Evolutionary conservation across 2,113 vertebrate genomes (phyloP), one percentile per base, ranked within the genome.

Genomic region (Anarhynchus alexandrinus): DNA sequence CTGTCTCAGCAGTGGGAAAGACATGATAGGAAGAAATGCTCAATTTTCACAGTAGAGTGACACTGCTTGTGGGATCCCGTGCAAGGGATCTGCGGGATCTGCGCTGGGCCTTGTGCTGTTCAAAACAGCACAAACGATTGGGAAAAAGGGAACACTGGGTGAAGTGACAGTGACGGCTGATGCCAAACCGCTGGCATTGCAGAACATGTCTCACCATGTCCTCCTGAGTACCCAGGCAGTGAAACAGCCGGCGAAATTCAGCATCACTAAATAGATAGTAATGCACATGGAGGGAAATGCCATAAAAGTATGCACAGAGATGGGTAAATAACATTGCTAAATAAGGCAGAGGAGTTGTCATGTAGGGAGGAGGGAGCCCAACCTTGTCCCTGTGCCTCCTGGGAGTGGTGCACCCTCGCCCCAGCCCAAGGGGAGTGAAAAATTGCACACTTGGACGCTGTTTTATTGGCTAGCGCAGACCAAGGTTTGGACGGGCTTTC

Each of bases 371-470:
- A 38, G n/a, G 23, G 17, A 61, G n/a, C 12, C 40, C 45, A 55
- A 6, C 16, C 25, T 47, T 62, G 32, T n/a, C 5, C 20, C 11
- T 2, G 0, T 1, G 2, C 58, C 38, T 76, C 10, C 26, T 55
- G 32, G 19, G 40, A 43, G 27, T 6, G 15, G 3, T 45, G 19
- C 27, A n/a, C 10, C 11, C 21, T 40, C 18, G 38, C 12, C 45
- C 6, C 9, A 8, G 22, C 38, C 13, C 40, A 43, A 10, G 20
- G 43, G 0, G 0, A 70, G 20, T 12, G 25, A 40, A 36, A 67
- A 90, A 64, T 4, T 67, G 18, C 6, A 38, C 12, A 1, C 12
- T 51, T 32, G 23, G 51, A n/a, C 30, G 15, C 17, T 47, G 19
- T 38, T 69, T 82, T 27, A 64, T 59, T 64, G 49, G 47, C 42